Percentiles rank a stretch among this genome's conserved stretches.
These are phyloP conservation scores for Penelope pileata DNA, from an alignment of 2,113 vertebrate species.

Conservation along the genomic window DNA sequence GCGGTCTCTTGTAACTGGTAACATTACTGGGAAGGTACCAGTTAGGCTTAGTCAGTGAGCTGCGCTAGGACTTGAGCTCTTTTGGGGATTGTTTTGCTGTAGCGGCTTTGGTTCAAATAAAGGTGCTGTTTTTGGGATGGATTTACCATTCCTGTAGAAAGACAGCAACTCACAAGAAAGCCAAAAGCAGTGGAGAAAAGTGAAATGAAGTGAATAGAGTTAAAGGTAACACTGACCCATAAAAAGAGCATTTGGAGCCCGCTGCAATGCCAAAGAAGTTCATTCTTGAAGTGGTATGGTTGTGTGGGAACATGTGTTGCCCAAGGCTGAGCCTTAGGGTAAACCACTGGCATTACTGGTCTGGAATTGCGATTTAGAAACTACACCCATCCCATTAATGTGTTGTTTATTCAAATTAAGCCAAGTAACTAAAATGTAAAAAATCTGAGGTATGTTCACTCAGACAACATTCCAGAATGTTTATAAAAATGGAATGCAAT, in stretches of 20 bases:
- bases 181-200: accelerated
- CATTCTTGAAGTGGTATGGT: neutral
- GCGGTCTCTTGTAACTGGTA: neutral
- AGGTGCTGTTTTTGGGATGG: neutral
- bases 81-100: neutral
- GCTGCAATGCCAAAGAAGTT: neutral
- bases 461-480: neutral
- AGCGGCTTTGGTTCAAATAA: neutral
- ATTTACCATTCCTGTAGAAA: neutral
- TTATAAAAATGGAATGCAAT: neutral
- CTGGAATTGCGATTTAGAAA: neutral
- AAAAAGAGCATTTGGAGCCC: neutral
- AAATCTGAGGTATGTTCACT: neutral
- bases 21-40: neutral
- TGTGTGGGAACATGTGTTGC: neutral
- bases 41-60: neutral
- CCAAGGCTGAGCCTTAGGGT: neutral
- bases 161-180: neutral
- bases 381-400: neutral
- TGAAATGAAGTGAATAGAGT: neutral
- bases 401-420: neutral
- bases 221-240: neutral
- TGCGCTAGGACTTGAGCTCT: neutral
- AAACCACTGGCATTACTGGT: neutral
- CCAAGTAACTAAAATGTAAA: neutral